Percentiles rank a stretch among this genome's conserved stretches.
These are phyloP conservation scores for Synanthedon tipuliformis DNA, from an alignment of 2,888 invertebrate genomes.

Conservation along the genomic window DNA sequence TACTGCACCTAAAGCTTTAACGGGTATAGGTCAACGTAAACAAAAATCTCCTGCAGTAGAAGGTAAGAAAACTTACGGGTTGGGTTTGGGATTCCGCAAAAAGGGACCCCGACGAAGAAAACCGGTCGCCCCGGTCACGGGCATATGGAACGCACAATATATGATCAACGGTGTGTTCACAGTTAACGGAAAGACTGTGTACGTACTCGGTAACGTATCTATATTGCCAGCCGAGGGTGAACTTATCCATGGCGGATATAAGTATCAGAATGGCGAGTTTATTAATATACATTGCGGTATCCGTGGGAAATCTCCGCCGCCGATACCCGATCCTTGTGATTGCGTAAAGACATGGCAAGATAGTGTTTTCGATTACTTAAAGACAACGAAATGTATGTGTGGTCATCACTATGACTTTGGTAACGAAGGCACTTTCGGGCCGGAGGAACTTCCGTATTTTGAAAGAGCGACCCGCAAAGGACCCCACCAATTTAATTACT, in stretches of 20 bases:
- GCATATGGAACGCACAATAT: slow-evolving; percentile 36
- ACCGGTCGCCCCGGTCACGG: slow-evolving; percentile 34
- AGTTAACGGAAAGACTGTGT: slow-evolving; percentile 33
- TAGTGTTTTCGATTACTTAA: slow-evolving; percentile 31
- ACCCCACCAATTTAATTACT: slow-evolving; percentile 37
- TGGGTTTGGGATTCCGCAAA: slow-evolving; percentile 16
- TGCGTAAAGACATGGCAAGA: slow-evolving; percentile 43
- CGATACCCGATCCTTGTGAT: slow-evolving; percentile 34
- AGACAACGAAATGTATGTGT: slow-evolving; percentile 43
- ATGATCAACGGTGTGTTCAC: slow-evolving; percentile 39
- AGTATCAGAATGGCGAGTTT: slow-evolving; percentile 17
- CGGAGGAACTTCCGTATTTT: slow-evolving; percentile 45
- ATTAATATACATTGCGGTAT: slow-evolving; percentile 46
- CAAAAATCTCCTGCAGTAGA: slow-evolving; percentile 17
- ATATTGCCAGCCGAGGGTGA: slow-evolving; percentile 37
- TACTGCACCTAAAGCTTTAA: slow-evolving; percentile 18
- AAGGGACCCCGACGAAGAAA: slow-evolving; percentile 19
- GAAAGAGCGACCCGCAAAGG: slow-evolving; percentile 31
- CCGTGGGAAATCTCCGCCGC: slow-evolving; percentile 25
- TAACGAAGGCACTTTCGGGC: slow-evolving; percentile 36
- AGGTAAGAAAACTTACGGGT: slow-evolving; percentile 38
- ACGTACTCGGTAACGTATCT: slow-evolving; percentile 32
- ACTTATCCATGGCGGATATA: slow-evolving; percentile 49
- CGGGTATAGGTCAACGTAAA: slow-evolving; percentile 15
- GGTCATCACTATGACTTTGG: slow-evolving; percentile 44